A percentile compares a stretch with the other conserved stretches of the same genome.
These are phyloP conservation scores for Drosophila parvula DNA, from an alignment of 1,140 invertebrate species.

Conservation along the genomic window DNA sequence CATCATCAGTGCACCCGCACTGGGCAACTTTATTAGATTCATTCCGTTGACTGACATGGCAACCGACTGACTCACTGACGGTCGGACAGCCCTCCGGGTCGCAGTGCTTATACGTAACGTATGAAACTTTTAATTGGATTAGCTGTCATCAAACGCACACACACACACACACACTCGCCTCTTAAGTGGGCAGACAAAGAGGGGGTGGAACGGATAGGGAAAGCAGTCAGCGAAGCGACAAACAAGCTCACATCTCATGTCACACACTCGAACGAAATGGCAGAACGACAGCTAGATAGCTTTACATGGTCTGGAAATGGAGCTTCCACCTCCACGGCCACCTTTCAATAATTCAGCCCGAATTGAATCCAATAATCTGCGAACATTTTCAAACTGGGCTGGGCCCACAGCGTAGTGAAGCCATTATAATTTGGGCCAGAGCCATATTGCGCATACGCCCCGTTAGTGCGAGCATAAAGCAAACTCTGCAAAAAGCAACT, in stretches of 20 bases:
- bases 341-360: conserved; percentile 75
- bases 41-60: conserved; percentile 70
- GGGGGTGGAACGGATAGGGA: neutral
- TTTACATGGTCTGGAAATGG: conserved; percentile 39
- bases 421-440: conserved; percentile 29
- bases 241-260: conserved; percentile 79
- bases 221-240: conserved; percentile 65
- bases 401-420: neutral
- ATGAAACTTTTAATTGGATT: conserved; percentile 84
- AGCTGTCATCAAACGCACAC: conserved; percentile 76
- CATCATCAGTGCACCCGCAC: conserved; percentile 11
- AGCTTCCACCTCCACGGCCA: conserved; percentile 36
- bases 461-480: conserved; percentile 33
- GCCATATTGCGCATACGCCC: conserved; percentile 61
- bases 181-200: conserved; percentile 46
- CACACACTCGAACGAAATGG: conserved; percentile 56
- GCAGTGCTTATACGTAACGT: conserved; percentile 70
- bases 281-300: conserved; percentile 44
- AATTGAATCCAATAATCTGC: conserved; percentile 63
- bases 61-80: conserved; percentile 15
- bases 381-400: conserved; percentile 2
- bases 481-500: conserved; percentile 51
- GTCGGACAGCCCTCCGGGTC: conserved; percentile 23
- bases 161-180: conserved; percentile 23
- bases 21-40: conserved; percentile 75